Base-by-base conservation (phyloP, 2,888 invertebrate genomes). In the Thysanoteuthis rhombus region DNA sequence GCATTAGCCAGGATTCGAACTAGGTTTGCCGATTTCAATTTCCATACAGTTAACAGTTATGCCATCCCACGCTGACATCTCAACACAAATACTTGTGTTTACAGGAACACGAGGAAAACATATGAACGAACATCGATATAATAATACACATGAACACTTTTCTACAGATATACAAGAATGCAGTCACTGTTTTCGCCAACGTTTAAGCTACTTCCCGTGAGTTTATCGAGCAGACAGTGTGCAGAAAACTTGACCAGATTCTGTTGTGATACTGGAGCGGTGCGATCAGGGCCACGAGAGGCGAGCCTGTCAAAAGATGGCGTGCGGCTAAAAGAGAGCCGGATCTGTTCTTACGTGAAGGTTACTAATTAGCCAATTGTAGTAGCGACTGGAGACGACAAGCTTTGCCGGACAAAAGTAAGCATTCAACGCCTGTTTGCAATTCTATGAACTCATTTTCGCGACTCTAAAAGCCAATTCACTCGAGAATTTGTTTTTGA, bases 371-470 rank as follows among this genome's bases (percentile, higher is more conserved):
- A 92, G 40, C 92, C 42, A 32, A 92, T 92, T 92, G 92, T 92
- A 92, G 40, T 45, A 92, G 25, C 40, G 92, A 92, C 92, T 40
- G 32, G 92, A 92, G 42, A 92, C 42, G 92, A 32, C 92, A 92
- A 91, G 91, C 91, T 40, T 38, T 40, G 38, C 42, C 40, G 92
- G 40, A 92, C 92, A 92, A 92, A 92, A 92, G 92, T 92, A 92
- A 92, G 42, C 92, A 92, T 92, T 92, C 92, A 92, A n/a, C 45
- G 92, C 92, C 45, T 92, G 92, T 92, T 92, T 92, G 42, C 92
- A 92, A 92, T 92, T 92, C 92, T 92, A 92, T 92, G 92, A 92
- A 92, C 92, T 92, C 92, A 92, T 92, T 92, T 92, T 92, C 92
- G 92, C 40, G 25, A n/a, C 42, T 42, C 42, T n/a, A 92, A 40